Evolutionary conservation across 2,888 invertebrate genomes (phyloP).

Genomic region (Helleia helle): DNA sequence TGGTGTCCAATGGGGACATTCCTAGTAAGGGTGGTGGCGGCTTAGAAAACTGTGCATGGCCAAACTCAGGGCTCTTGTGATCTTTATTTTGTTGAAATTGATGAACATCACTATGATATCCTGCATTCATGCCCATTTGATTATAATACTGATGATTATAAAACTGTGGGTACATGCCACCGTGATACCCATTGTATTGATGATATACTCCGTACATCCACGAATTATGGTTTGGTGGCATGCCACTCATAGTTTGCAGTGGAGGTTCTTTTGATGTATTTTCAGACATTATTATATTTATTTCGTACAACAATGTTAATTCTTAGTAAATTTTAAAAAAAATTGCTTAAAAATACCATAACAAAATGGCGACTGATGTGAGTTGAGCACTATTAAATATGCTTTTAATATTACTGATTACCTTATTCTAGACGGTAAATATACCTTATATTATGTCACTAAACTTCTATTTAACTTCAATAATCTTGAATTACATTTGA

Average conservation of each 20-base stretch:
- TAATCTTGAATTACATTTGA: too few species aligned
- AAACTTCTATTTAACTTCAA: too few species aligned
- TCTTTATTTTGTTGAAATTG: slow-evolving; percentile 50
- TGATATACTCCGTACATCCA: slow-evolving; percentile 62
- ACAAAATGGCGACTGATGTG: slow-evolving; percentile 8
- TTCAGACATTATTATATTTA: slow-evolving; percentile 42
- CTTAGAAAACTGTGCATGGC: slow-evolving; percentile 43
- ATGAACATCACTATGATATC: slow-evolving; percentile 33
- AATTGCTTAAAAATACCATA: slow-evolving; percentile 6
- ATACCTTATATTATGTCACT: background rate
- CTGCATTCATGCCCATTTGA: slow-evolving; percentile 44
- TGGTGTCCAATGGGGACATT: slow-evolving; percentile 57
- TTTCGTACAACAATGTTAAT: background rate
- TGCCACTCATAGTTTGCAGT: slow-evolving; percentile 57
- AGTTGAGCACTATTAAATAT: background rate
- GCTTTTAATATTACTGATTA: slow-evolving; percentile 1
- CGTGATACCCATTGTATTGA: slow-evolving; percentile 53
- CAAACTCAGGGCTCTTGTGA: slow-evolving; percentile 32
- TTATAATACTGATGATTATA: slow-evolving; percentile 64
- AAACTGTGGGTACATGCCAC: slow-evolving; percentile 63
- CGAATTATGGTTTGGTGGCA: slow-evolving; percentile 53
- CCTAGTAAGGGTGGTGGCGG: slow-evolving; percentile 57
- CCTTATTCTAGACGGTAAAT: background rate
- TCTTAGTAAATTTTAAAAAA: background rate
- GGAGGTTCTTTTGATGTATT: slow-evolving; percentile 59